Evolutionary conservation across 2,797 vertebrate genomes (phyloP).

Genomic region (Gadopsis marmoratus): DNA sequence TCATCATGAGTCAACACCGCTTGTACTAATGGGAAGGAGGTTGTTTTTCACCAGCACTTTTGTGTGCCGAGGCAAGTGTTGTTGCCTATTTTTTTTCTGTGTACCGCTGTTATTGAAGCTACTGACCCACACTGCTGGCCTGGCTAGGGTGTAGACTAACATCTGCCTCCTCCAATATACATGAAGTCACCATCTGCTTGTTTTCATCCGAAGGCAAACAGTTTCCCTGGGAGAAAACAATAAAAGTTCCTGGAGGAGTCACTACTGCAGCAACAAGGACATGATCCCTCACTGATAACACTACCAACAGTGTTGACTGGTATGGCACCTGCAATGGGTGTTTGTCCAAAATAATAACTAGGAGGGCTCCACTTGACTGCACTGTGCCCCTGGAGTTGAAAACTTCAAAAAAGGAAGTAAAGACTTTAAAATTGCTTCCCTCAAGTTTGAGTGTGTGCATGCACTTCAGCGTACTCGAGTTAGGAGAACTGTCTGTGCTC

Average conservation of each 20-base stretch:
- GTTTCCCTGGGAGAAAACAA: conserved; percentile 6
- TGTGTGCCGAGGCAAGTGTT: neutral
- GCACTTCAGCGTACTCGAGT: conserved; percentile 12
- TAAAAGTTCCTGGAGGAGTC: conserved; percentile 33
- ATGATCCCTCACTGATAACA: conserved; percentile 4
- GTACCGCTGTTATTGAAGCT: conserved; percentile 6
- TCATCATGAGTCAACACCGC: neutral
- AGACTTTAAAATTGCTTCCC: conserved; percentile 49
- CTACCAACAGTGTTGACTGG: conserved; percentile 1
- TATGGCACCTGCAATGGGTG: conserved; percentile 1
- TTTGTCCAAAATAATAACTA: conserved; percentile 35
- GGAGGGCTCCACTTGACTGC: conserved; percentile 39
- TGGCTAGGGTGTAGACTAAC: conserved; percentile 1
- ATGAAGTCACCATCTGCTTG: conserved; percentile 39
- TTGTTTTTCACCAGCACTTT: conserved; percentile 6
- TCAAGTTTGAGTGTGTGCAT: conserved; percentile 38
- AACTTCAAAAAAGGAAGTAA: conserved; percentile 34
- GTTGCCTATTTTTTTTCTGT: conserved; percentile 10
- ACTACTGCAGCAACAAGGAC: conserved; percentile 18
- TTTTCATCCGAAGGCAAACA: conserved; percentile 36
- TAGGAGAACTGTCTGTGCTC: conserved; percentile 33
- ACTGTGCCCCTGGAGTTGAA: conserved; percentile 33
- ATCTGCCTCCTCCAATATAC: conserved; percentile 35
- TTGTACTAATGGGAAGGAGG: neutral
- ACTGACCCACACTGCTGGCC: conserved; percentile 30